phyloP scores from a whole-genome alignment of 2,113 vertebrate genomes.

The Bos javanicus region DNA sequence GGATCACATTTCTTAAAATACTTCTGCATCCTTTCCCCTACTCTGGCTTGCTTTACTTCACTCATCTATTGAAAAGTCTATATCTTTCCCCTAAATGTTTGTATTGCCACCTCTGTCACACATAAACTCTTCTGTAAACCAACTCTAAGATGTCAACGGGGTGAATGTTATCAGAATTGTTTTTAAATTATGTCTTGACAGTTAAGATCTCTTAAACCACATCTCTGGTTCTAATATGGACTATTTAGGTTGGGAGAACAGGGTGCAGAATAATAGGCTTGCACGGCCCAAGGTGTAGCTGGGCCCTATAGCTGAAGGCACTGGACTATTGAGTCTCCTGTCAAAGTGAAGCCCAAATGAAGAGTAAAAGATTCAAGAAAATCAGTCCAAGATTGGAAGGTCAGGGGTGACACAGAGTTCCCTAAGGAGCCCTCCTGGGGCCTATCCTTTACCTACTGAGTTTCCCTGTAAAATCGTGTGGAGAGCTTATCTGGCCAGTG shows the following conservation, averaged over 20 bases:
- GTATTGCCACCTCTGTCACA: neutral
- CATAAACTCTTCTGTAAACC: neutral
- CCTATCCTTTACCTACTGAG: neutral
- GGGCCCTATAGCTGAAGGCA: neutral
- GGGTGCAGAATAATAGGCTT: neutral
- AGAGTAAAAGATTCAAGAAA: neutral
- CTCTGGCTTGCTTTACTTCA: neutral
- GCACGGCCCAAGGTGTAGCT: accelerated
- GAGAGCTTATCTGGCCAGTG: neutral
- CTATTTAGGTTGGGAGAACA: neutral
- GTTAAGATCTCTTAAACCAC: neutral
- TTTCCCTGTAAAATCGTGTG: neutral
- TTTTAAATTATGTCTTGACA: neutral
- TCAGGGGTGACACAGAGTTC: neutral
- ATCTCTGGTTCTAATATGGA: neutral
- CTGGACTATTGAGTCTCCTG: neutral
- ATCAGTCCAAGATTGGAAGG: too few relatives aligned
- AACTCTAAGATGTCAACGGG: neutral
- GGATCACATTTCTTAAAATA: neutral
- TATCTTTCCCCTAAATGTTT: neutral
- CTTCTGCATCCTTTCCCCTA: neutral
- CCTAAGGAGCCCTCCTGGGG: neutral
- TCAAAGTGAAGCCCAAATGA: neutral
- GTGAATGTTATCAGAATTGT: neutral
- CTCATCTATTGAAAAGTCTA: neutral